Base-by-base conservation (phyloP, 2,113 vertebrate genomes). In the Semnornis frantzii region DNA sequence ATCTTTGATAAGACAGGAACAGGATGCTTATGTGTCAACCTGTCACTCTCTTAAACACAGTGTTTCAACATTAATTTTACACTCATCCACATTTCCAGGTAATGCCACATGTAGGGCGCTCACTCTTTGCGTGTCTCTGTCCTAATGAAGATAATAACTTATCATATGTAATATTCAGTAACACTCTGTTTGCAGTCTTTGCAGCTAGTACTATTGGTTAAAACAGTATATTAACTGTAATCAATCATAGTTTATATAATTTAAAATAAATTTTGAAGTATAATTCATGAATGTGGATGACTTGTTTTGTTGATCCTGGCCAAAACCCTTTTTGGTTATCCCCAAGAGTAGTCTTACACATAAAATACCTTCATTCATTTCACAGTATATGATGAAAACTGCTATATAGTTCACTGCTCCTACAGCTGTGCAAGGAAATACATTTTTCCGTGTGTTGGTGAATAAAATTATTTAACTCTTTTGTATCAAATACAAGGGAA, bases 231-330 rank as follows among this genome's bases (percentile, higher is more conserved):
- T 77, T 89, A 92, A 34, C 64, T 42, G 31, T 80, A 79, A 92
- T 95, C 57, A 68, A 46, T 95, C 80, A 62, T 46, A 27, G 30
- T 87, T 94, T 80, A 44, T 86, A 37, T 80, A 59, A 73, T 91
- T 93, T 94, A 69, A 95, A 95, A 92, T 89, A 17, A 92, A 31
- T 90, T 81, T 85, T 33, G 37, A 94, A 90, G 50, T 72, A 50
- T 70, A 91, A 95, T 70, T 87, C 24, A 50, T 74, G 37, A 91
- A 81, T 44, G 75, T 70, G 42, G 52, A 84, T 87, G 78, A 90
- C 33, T 86, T 62, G 52, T 82, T 58, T 31, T 79, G 63, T 73
- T 91, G 85, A 72, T 92, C 54, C 79, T 92, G 64, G 50, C 52
- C 85, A 66, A 95, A 93, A 69, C 18, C 42, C 25, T 28, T 84